These are phyloP conservation scores for Akabosia matsudoensis DNA, from an alignment of 1,140 invertebrate species.

Conservation along the genomic window DNA sequence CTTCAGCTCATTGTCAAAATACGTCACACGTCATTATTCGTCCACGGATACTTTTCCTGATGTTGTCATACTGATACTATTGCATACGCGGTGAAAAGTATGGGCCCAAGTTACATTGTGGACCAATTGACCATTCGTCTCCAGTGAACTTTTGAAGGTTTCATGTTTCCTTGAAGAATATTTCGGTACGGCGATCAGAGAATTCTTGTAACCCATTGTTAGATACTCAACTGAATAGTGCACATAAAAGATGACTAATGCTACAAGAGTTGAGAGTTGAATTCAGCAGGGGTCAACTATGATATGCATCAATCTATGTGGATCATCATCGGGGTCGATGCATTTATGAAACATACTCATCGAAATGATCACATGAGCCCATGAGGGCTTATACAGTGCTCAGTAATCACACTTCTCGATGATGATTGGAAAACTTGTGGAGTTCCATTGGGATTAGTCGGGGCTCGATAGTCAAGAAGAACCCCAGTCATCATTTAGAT, in stretches of 20 bases:
- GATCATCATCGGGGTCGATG: not conserved
- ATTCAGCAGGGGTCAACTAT: constrained; percentile 1
- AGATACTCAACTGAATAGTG: not conserved
- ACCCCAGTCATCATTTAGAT: too few species aligned
- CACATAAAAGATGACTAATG: not conserved
- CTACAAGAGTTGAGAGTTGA: not conserved
- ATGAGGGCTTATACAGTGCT: not conserved
- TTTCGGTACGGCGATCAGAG: too few species aligned
- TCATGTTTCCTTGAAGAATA: too few species aligned
- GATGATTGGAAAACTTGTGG: not conserved
- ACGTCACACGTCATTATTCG: not conserved
- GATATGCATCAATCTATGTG: constrained; percentile 2
- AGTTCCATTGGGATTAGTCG: not conserved
- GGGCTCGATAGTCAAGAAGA: too few species aligned
- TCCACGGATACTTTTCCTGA: not conserved
- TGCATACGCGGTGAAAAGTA: too few species aligned
- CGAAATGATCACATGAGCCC: not conserved
- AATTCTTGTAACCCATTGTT: not conserved
- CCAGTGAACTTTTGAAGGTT: too few species aligned
- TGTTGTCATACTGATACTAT: too few species aligned
- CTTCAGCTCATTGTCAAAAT: not conserved
- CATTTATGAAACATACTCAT: not conserved
- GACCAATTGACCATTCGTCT: too few species aligned
- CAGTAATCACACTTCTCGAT: not conserved
- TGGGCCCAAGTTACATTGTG: too few species aligned